A percentile compares a stretch with the other conserved stretches of the same genome.
Conservation (phyloP, 2,113 vertebrate species). For the Polyodon spathula region DNA sequence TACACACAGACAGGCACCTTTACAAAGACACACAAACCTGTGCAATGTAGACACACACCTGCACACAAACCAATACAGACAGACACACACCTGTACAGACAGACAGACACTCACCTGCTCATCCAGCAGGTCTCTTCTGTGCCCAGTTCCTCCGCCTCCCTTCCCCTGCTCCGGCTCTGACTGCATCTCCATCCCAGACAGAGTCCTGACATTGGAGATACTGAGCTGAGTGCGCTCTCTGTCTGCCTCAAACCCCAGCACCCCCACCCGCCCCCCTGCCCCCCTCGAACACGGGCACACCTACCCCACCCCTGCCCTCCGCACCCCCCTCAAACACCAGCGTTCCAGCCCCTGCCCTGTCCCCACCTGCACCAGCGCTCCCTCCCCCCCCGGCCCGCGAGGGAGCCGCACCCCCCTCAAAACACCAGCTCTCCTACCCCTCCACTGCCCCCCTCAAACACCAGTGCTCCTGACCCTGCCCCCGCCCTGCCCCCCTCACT, state of each 20-base stretch:
- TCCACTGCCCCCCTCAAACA: not conserved
- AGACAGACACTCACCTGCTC: not conserved
- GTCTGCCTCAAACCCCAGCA: conserved; percentile 31
- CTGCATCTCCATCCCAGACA: conserved; percentile 36
- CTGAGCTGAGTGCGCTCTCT: conserved; percentile 51
- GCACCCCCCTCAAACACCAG: conserved; percentile 48
- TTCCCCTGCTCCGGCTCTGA: too few relatives aligned
- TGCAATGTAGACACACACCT: too few relatives aligned
- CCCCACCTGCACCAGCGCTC: too few relatives aligned
- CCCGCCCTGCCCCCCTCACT: conserved; percentile 22
- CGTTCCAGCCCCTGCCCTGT: too few relatives aligned
- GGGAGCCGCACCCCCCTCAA: conserved; percentile 20
- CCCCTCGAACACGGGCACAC: not conserved
- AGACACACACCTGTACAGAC: not conserved
- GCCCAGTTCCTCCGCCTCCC: conserved; percentile 10
- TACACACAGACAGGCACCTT: too few relatives aligned
- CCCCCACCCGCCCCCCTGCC: conserved; percentile 35
- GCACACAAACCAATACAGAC: not conserved
- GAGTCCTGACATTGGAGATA: conserved; percentile 75
- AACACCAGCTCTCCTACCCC: conserved; percentile 41
- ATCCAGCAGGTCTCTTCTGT: conserved; percentile 38
- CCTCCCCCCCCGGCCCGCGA: not conserved
- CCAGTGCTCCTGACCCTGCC: not conserved
- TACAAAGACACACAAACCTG: too few relatives aligned
- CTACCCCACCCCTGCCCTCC: conserved; percentile 8